Conservation (phyloP, 2,797 vertebrate species). For the Syndactyla subalaris region DNA sequence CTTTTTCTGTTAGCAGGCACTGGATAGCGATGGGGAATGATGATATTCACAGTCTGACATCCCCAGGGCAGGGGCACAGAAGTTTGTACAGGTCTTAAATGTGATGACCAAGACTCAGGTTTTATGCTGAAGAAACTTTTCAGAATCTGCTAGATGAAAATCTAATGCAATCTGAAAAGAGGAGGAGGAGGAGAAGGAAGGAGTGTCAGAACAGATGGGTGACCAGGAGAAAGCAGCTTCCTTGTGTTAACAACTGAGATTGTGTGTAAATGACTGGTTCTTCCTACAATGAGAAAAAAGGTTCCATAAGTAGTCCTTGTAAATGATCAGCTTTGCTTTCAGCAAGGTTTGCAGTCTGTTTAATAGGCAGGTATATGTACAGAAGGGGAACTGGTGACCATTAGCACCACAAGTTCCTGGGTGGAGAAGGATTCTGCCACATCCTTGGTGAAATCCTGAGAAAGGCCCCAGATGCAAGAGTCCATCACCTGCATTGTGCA, state of each 20-base stretch:
- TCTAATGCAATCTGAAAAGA: not conserved
- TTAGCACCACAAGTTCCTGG: not conserved
- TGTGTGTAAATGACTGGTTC: not conserved
- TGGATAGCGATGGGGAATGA: not conserved
- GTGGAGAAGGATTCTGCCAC: not conserved
- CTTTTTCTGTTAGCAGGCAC: not conserved
- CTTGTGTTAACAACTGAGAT: not conserved
- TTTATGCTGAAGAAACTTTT: not conserved
- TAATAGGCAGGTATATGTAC: not conserved
- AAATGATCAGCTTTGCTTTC: not conserved
- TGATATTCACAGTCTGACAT: not conserved
- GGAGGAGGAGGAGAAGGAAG: not conserved
- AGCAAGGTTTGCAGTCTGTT: not conserved
- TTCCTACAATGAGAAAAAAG: not conserved
- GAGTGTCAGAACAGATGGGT: constrained; percentile 10
- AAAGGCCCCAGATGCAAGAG: not conserved
- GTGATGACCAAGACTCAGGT: not conserved
- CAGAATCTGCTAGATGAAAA: constrained; percentile 1
- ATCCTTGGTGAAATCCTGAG: not conserved
- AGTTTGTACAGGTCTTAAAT: not conserved
- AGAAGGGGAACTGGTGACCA: not conserved
- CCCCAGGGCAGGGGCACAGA: not conserved
- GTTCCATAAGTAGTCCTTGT: not conserved
- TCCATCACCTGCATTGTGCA: not conserved
- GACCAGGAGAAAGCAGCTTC: not conserved